Base-by-base conservation (phyloP, 1,140 invertebrate species). In the Antheraea pernyi region DNA sequence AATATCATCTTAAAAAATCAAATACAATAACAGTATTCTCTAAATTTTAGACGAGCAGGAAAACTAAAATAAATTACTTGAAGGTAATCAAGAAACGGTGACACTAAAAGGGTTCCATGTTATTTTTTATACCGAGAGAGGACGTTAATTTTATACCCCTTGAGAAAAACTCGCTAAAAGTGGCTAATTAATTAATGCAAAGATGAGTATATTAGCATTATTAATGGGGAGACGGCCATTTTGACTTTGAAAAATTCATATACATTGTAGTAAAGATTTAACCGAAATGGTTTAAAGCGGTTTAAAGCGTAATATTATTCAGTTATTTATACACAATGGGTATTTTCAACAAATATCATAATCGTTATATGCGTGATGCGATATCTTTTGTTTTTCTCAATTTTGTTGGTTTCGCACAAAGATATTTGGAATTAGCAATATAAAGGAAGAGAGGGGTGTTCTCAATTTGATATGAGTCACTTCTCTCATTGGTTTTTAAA, bases 91-190 rank as follows among this genome's bases (percentile, higher is more conserved):
- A 65, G 72, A 77, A 68, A 74, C 73, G 65, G 70, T 65, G 59
- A 39, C 60, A 82, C 66, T 78, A 77, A 78, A 81, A 78, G 78
- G 76, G 74, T 81, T 80, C 78, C 71, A 75, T 82, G 78, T 78
- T 74, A 81, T 68, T 77, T 66, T 68, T 67, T 19, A 79, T 75
- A 75, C 66, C 74, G 77, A 75, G 75, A 76, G 73, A 67, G 74
- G 68, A 74, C 75, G 67, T 76, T 81, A 84, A 84, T 84, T 84
- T 80, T 76, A 82, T 73, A 79, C 73, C 39, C 63, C 68, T 59
- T 22, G 59, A 63, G 59, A 68, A 59, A 70, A 48, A 69, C 48
- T 62, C 19, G 39, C 39, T 18, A 64, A 37, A 64, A 64, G 36
- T 61, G 59, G 19, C 62, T 64, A 64, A 64, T 39, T 37, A 64